A percentile compares a stretch with the other conserved stretches of the same genome.
Conservation (phyloP, 2,888 invertebrate genomes). For the Trichopria drosophilae region DNA sequence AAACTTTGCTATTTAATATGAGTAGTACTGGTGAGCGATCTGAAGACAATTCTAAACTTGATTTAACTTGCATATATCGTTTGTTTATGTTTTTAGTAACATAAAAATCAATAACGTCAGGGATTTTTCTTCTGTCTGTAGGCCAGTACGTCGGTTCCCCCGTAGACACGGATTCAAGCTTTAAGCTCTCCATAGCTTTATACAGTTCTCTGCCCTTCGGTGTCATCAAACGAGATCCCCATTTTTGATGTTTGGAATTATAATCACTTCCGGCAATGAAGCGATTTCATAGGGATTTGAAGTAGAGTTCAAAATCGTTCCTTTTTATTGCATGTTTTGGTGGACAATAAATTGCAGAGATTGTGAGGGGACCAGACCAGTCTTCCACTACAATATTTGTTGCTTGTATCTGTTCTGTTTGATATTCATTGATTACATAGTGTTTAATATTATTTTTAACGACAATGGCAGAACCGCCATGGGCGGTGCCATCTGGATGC, state of each 20-base stretch:
- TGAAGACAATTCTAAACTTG: constrained; percentile 10
- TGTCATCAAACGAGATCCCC: constrained; percentile 34
- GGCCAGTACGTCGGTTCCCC: constrained; percentile 38
- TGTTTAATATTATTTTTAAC: constrained; percentile 33
- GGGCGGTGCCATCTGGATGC: constrained; percentile 32
- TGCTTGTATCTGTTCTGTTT: constrained; percentile 27
- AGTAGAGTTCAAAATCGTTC: constrained; percentile 21
- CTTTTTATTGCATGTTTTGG: constrained; percentile 20
- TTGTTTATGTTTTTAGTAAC: constrained; percentile 2
- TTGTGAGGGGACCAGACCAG: constrained; percentile 16
- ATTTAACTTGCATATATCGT: constrained; percentile 3
- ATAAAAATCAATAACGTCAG: constrained; percentile 19
- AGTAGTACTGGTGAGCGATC: constrained; percentile 18
- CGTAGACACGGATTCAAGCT: constrained; percentile 23
- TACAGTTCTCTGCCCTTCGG: constrained; percentile 20
- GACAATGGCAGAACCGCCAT: constrained; percentile 27
- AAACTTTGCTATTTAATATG: constrained; percentile 27
- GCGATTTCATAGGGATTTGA: constrained; percentile 25
- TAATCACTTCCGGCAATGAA: constrained; percentile 31
- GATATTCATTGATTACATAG: constrained; percentile 18
- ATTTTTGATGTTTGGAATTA: constrained; percentile 30
- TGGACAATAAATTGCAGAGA: constrained; percentile 27
- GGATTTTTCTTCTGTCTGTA: constrained; percentile 8
- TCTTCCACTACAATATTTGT: constrained; percentile 30
- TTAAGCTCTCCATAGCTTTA: constrained; percentile 8